Base-by-base conservation (phyloP, 2,113 vertebrate genomes). In the cat (Felis catus) region DNA sequence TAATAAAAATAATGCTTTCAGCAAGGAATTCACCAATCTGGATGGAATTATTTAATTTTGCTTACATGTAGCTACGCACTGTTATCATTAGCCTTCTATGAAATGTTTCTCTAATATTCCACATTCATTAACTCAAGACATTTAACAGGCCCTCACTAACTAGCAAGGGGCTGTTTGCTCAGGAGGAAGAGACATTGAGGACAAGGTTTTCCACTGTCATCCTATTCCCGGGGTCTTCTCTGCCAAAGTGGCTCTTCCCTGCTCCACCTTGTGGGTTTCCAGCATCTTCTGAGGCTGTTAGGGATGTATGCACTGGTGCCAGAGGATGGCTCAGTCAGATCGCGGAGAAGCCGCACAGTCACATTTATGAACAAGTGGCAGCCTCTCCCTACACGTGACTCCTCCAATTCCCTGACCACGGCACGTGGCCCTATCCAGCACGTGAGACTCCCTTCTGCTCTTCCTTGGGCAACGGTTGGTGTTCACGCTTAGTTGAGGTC, bases 21-120 rank as follows among this genome's bases (percentile, higher is more conserved):
- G 82, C 41, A 74, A 71, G 27, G 23, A 45, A 83, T 74, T 87
- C 23, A 87, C 21, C 61, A 61, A 36, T 84, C 51, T 29, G 41
- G 68, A 55, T 53, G 36, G 78, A 84, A 71, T 78, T 27, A 95
- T 79, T 68, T 91, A 48, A 80, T 80, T 89, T 91, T 94, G 86
- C 33, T 68, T 66, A n/a, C 8, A 5, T 53, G 31, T 5, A 66
- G 51, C n/a, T 36, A 65, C 19, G 41, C 3, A 9, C 29, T 82
- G 68, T 48, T 71, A 78, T 85, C 85, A 55, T 61, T 63, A 80
- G 33, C 58, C 55, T 80, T 92, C 9, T 19, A 29, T 25, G 33
- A 92, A 96, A 88, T n/a, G 4, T 55, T 97, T 92, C 13, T 53
- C 79, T 92, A 51, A 70, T 63, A 83, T 36, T 92, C 33, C 55